A percentile compares a stretch with the other conserved stretches of the same genome.
These are phyloP conservation scores for Chamaea fasciata DNA, from an alignment of 2,113 vertebrate species.

Conservation along the genomic window DNA sequence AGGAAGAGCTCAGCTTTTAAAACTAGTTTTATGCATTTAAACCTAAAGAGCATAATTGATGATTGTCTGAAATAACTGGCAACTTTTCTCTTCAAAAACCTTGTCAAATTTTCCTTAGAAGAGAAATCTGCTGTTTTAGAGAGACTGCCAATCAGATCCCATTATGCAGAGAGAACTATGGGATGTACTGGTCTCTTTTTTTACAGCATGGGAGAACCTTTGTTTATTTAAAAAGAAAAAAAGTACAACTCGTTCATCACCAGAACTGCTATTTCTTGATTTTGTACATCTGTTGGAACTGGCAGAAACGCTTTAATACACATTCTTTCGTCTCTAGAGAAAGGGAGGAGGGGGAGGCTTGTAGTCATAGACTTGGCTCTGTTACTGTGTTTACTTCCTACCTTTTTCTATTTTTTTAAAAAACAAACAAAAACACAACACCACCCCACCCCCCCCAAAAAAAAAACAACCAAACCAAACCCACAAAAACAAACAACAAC, in stretches of 20 bases:
- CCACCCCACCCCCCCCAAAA: too few species aligned
- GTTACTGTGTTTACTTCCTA: slow-evolving; percentile 17
- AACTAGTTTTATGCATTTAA: neutral
- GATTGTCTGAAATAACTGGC: neutral
- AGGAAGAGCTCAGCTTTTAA: neutral
- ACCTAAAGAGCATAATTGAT: neutral
- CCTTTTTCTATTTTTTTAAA: neutral
- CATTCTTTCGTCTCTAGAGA: slow-evolving; percentile 28
- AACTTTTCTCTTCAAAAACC: neutral
- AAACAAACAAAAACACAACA: neutral
- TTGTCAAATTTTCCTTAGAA: neutral
- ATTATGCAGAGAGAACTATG: neutral
- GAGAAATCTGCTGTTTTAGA: neutral
- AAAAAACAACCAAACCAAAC: neutral
- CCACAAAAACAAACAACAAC: neutral
- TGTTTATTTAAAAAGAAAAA: neutral
- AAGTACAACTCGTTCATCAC: neutral
- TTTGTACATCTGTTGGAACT: slow-evolving; percentile 42
- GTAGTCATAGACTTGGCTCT: neutral
- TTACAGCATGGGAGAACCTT: slow-evolving; percentile 17
- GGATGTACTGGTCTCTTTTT: neutral
- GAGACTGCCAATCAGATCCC: neutral
- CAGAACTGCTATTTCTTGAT: slow-evolving; percentile 24
- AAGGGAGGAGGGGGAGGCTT: slow-evolving; percentile 15
- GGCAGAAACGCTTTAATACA: neutral